Conservation (phyloP, 2,888 invertebrate species). For the Melinaea marsaeus region DNA sequence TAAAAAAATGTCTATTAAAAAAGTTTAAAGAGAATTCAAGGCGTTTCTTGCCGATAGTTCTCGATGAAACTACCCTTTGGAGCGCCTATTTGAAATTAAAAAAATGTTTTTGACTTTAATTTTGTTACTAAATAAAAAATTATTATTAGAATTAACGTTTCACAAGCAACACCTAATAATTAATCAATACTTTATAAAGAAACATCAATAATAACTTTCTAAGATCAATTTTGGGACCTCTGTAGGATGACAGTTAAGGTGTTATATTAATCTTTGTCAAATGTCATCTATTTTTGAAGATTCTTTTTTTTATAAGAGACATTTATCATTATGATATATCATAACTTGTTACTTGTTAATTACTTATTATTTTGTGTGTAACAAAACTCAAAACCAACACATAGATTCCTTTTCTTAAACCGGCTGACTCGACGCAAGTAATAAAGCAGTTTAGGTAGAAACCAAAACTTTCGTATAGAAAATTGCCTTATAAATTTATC, state of each 20-base stretch:
- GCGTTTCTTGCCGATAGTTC: no score
- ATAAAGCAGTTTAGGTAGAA: not conserved
- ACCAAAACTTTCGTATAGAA: conserved; percentile 2
- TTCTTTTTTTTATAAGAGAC: not conserved
- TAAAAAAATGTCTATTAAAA: no score
- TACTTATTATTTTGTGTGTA: not conserved
- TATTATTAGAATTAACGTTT: not conserved
- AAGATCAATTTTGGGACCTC: not conserved
- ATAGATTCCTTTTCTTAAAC: no score
- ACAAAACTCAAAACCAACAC: no score
- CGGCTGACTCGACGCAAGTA: not conserved
- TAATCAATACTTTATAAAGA: not conserved
- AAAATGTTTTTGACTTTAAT: no score
- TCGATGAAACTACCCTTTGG: no score
- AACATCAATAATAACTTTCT: not conserved
- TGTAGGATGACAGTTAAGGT: conserved; percentile 1
- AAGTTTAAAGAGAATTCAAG: no score
- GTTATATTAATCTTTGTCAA: conserved; percentile 7
- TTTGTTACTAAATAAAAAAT: not conserved
- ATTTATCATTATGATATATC: conserved; percentile 3
- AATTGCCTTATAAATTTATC: conserved; percentile 1
- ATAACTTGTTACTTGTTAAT: not conserved
- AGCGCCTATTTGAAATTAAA: no score
- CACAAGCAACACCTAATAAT: not conserved
- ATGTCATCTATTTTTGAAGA: not conserved